These are phyloP conservation scores for Drosophila glabriapex DNA, from an alignment of 2,888 invertebrate genomes.

Conservation along the genomic window DNA sequence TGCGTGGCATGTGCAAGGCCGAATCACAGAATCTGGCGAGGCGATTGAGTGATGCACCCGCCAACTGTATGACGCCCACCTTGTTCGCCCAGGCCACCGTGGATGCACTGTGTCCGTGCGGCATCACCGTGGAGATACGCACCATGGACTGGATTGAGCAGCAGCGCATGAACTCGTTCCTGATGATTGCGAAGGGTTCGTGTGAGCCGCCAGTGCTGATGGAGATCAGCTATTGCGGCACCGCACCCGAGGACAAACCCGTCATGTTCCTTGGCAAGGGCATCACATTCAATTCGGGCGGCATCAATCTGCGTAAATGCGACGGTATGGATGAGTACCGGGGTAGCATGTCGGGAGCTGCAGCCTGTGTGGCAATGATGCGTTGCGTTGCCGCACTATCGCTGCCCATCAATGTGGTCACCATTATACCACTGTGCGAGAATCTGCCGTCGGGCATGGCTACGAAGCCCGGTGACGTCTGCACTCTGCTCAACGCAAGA, in stretches of 20 bases:
- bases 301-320: conserved; percentile 74
- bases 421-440: conserved; percentile 85
- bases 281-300: conserved; percentile 87
- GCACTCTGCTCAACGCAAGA: conserved; percentile 86
- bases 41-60: conserved; percentile 89
- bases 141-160: conserved; percentile 87
- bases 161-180: conserved; percentile 87
- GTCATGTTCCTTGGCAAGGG: conserved; percentile 87
- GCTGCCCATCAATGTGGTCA: conserved; percentile 86
- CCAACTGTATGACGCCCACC: conserved; percentile 91
- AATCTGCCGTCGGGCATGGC: conserved; percentile 87
- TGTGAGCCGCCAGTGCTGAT: conserved; percentile 87
- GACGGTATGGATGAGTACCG: conserved; percentile 80
- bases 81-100: conserved; percentile 89
- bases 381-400: conserved; percentile 86
- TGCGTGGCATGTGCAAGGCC: conserved; percentile 88
- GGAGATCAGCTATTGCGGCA: conserved; percentile 87
- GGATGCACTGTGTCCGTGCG: conserved; percentile 88
- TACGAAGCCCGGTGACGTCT: conserved; percentile 86
- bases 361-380: conserved; percentile 87
- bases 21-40: conserved; percentile 91
- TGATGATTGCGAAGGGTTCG: conserved; percentile 83
- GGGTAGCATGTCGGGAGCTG: conserved; percentile 88
- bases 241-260: conserved; percentile 85
- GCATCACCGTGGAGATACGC: conserved; percentile 86